Percentiles rank a stretch among this genome's conserved stretches.
Evolutionary conservation across 2,888 invertebrate genomes (phyloP).

Genomic region (Biston stratarius): DNA sequence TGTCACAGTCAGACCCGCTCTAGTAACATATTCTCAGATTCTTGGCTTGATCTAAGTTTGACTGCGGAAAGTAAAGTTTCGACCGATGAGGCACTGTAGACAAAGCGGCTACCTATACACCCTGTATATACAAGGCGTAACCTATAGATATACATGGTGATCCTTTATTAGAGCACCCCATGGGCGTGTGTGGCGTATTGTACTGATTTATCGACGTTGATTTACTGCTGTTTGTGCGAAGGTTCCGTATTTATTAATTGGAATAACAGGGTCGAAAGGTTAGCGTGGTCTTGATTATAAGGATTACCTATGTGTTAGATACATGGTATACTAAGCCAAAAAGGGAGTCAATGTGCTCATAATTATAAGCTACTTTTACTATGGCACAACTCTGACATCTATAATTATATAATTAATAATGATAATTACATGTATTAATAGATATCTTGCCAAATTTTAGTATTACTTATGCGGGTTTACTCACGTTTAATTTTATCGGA

Average conservation of each 20-base stretch:
- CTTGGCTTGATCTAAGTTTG: constrained; percentile 80
- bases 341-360: no score
- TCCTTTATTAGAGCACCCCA: constrained; percentile 69
- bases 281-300: constrained; percentile 1
- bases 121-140: constrained; percentile 12
- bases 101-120: constrained; percentile 70
- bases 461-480: no score
- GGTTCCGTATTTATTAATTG: constrained; percentile 29
- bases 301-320: not conserved
- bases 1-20: constrained; percentile 53
- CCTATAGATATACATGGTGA: constrained; percentile 48
- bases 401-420: no score
- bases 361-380: no score
- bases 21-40: constrained; percentile 56
- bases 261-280: not conserved
- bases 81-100: constrained; percentile 75
- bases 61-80: constrained; percentile 82
- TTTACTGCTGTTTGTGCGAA: constrained; percentile 35
- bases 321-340: not conserved
- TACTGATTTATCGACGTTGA: constrained; percentile 64
- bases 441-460: no score
- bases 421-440: no score
- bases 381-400: no score
- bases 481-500: no score
- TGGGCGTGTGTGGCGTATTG: constrained; percentile 57